A percentile compares a stretch with the other conserved stretches of the same genome.
Evolutionary conservation across 2,888 invertebrate species (phyloP).

Genomic region (Bugula neritina): DNA sequence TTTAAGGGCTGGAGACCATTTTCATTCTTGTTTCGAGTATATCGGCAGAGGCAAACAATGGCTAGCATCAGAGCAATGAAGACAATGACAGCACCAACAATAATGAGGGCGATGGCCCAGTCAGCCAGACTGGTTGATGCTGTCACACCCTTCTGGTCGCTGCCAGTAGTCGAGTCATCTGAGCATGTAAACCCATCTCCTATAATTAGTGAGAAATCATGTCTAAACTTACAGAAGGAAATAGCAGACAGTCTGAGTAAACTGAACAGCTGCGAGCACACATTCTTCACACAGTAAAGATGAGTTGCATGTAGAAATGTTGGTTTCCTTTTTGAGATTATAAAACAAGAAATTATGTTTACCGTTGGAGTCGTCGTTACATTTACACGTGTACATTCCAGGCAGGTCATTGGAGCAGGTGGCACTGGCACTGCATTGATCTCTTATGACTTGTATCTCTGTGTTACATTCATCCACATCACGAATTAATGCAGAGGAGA

Average conservation of each 20-base stretch:
- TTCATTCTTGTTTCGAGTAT: background rate
- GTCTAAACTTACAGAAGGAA: no score
- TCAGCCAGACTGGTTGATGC: background rate
- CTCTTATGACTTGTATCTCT: background rate
- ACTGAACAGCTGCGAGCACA: no score
- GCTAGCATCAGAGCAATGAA: background rate
- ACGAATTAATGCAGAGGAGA: background rate
- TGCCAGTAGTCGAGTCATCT: background rate
- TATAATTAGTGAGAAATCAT: no score
- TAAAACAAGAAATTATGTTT: background rate
- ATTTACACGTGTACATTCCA: conserved; percentile 1
- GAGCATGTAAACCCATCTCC: conserved; percentile 3
- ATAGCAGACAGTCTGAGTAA: no score
- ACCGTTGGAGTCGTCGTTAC: background rate
- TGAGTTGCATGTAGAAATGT: no score
- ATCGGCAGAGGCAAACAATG: background rate
- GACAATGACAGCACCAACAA: background rate
- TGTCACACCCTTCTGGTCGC: background rate
- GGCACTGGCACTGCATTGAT: background rate
- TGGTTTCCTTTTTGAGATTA: no score
- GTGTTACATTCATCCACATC: conserved; percentile 17
- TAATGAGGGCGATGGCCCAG: conserved; percentile 12
- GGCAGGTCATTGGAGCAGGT: background rate
- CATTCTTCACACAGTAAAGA: no score
- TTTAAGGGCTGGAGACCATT: background rate